Conservation (phyloP, 2,113 vertebrate genomes). For the Mormoops blainvillei region DNA sequence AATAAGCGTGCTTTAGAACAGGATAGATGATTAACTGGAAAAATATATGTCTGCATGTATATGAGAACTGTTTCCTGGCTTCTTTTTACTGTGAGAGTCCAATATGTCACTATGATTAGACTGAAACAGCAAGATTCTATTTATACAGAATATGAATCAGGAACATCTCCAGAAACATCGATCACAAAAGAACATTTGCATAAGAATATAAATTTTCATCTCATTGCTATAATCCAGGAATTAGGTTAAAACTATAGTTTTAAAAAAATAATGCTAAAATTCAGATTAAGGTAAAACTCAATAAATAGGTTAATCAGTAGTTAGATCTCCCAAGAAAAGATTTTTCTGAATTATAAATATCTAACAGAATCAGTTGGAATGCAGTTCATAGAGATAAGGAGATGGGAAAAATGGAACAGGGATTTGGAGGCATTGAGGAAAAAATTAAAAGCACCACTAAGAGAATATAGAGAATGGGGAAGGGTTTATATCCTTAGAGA, state of each 20-base stretch:
- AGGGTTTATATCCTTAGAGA: neutral
- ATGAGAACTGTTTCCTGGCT: slow-evolving; percentile 46
- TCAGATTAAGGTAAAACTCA: slow-evolving; percentile 12
- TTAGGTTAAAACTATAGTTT: slow-evolving; percentile 24
- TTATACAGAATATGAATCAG: slow-evolving; percentile 36
- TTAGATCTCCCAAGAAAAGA: neutral
- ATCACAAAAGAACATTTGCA: slow-evolving; percentile 44
- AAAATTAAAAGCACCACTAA: neutral
- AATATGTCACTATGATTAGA: slow-evolving; percentile 41
- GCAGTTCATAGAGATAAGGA: neutral
- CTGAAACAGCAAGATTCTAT: slow-evolving; percentile 27
- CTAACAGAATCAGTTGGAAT: neutral
- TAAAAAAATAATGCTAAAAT: neutral
- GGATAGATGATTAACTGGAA: slow-evolving; percentile 57
- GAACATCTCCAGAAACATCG: slow-evolving; percentile 24
- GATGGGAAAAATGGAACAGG: neutral
- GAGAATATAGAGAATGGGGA: neutral
- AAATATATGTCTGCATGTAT: slow-evolving; percentile 37
- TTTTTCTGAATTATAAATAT: slow-evolving; percentile 12
- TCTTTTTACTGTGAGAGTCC: slow-evolving; percentile 31
- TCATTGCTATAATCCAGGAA: slow-evolving; percentile 9
- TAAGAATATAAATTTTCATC: slow-evolving; percentile 51
- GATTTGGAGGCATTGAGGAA: neutral
- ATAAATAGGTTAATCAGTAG: neutral
- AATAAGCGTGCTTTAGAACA: slow-evolving; percentile 59